Base-by-base conservation (phyloP, 2,888 invertebrate species). In the Apotomis betuletana region DNA sequence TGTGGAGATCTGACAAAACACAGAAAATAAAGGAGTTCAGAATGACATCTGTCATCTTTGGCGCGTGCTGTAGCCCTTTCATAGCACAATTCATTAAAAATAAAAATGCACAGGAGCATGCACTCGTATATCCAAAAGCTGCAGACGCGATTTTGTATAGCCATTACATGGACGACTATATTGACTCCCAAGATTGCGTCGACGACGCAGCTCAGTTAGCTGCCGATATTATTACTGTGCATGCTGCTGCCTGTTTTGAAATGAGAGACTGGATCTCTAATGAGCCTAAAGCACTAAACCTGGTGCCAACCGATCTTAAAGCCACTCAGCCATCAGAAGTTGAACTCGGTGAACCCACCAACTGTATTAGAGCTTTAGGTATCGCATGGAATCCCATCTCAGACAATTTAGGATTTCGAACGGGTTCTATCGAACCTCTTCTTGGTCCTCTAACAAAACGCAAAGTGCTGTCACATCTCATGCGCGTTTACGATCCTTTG, bases 31-130 rank as follows among this genome's bases (percentile, higher is more conserved):
- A 38, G 36, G 54, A 58, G 0, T 79, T 74, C 54, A 65, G 59
- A 8, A 79, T 82, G 79, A 75, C 77, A 0, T 77, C 75, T 4
- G 77, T 82, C 78, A 77, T 78, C 0, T 78, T 75, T 49, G 82
- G 80, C 0, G 79, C 79, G 0, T 75, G 36, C n/a, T 76, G 73
- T 27, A 80, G 79, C 6, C 81, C 79, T 0, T 77, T 78, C 63
- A 77, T 75, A 10, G 83, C 80, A 0, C 46, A 67, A 27, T 74
- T 78, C 52, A 78, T 78, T 58, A 70, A 82, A 0, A 83, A 81
- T 67, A 79, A 83, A 52, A 44, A 70, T 4, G 84, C 82, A 36
- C 49, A 36, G 27, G 51, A 62, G 12, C 51, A 52, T n/a, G 12
- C 38, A 3, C 27, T 36, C 5, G 9, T n/a, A 6, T 27, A 61